A percentile compares a stretch with the other conserved stretches of the same genome.
Evolutionary conservation across 2,113 vertebrate genomes (phyloP).

Genomic region (Elgaria multicarinata): DNA sequence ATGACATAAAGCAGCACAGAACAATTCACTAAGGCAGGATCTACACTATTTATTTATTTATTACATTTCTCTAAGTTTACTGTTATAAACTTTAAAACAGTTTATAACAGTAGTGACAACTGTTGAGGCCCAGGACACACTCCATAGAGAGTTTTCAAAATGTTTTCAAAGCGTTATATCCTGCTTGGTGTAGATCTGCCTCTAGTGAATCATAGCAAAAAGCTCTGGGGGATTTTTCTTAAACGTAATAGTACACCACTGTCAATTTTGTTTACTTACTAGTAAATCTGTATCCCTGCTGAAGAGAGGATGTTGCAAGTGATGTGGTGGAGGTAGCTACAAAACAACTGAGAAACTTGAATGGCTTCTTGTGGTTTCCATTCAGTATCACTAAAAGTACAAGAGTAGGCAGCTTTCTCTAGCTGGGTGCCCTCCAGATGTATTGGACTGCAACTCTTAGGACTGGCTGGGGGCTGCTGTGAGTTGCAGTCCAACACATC

Average conservation of each 20-base stretch:
- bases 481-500: too few relatives aligned
- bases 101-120: too few relatives aligned
- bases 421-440: too few relatives aligned
- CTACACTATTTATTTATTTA: too few relatives aligned
- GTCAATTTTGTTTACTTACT: background rate
- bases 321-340: background rate
- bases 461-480: too few relatives aligned
- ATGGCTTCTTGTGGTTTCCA: background rate
- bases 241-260: background rate
- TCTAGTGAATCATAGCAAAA: background rate
- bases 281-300: constrained; percentile 4
- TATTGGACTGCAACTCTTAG: too few relatives aligned
- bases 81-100: too few relatives aligned
- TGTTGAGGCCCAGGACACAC: too few relatives aligned
- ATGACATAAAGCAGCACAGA: background rate
- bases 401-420: background rate
- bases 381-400: background rate
- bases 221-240: background rate
- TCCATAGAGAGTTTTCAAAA: too few relatives aligned
- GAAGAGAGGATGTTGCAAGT: background rate
- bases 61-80: too few relatives aligned
- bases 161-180: too few relatives aligned
- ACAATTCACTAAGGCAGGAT: background rate
- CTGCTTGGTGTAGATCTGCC: too few relatives aligned
- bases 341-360: background rate